Conservation (phyloP, 2,113 vertebrate species). For the Ophthalmolycus amberensis region DNA sequence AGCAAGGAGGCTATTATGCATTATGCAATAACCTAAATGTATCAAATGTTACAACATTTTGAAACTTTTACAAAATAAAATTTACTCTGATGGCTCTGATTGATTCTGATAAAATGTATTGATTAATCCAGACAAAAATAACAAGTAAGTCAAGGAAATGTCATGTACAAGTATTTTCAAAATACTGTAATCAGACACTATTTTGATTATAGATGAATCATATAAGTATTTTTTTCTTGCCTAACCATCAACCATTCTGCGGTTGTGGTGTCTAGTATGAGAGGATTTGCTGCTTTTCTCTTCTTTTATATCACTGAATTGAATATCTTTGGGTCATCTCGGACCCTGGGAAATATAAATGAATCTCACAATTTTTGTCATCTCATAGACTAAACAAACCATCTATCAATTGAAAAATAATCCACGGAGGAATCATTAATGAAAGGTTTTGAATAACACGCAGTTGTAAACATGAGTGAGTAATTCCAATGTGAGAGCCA, state of each 20-base stretch:
- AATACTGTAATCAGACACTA: not conserved
- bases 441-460: not conserved
- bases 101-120: not conserved
- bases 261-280: not conserved
- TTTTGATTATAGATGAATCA: not conserved
- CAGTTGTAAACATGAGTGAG: slow-evolving; percentile 7
- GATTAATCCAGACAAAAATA: not conserved
- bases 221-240: not conserved
- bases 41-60: not conserved
- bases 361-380: not conserved
- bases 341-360: not conserved
- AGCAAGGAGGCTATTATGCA: not conserved
- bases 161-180: not conserved
- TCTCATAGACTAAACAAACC: not conserved
- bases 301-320: not conserved
- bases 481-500: slow-evolving; percentile 25
- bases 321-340: not conserved
- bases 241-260: not conserved
- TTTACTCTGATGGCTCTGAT: not conserved
- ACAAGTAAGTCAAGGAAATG: not conserved
- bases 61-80: not conserved
- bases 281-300: not conserved
- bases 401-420: not conserved
- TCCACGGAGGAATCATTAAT: not conserved
- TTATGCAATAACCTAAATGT: not conserved